These are phyloP conservation scores for Pantala flavescens DNA, from an alignment of 1,140 invertebrate species.

Conservation along the genomic window DNA sequence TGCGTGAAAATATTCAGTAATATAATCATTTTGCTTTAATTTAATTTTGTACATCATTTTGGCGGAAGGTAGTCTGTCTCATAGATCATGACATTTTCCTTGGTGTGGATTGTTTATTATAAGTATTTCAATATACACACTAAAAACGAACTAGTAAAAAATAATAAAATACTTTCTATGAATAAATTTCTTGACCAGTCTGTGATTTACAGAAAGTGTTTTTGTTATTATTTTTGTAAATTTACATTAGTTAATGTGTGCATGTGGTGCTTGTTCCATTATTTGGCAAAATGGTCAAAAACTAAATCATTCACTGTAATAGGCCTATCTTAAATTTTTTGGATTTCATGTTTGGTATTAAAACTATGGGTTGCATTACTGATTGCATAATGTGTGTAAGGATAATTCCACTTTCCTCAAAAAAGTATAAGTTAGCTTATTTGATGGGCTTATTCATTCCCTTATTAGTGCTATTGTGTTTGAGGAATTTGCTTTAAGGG, in stretches of 20 bases:
- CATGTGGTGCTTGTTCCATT: background rate
- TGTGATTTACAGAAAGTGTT: slow-evolving; percentile 1
- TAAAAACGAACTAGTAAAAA: background rate
- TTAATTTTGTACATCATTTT: background rate
- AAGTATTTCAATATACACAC: background rate
- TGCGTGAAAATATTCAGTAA: background rate
- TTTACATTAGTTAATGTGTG: background rate
- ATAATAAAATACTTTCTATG: background rate
- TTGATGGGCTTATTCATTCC: no score
- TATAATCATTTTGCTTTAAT: background rate
- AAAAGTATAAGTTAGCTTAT: no score
- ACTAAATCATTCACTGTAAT: background rate
- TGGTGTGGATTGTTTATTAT: background rate
- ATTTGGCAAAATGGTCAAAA: background rate
- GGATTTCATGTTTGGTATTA: background rate
- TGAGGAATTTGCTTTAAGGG: background rate
- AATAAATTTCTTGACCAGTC: background rate
- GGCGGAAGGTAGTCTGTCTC: background rate
- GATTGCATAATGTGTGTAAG: no score
- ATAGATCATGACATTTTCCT: background rate
- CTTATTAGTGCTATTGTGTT: background rate
- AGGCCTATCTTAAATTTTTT: background rate
- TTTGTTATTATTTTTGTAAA: background rate
- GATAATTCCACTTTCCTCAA: no score
- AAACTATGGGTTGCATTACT: no score